Evolutionary conservation across 2,113 vertebrate species (phyloP), one percentile per base, ranked within the genome.

Genomic region (Hucho hucho): DNA sequence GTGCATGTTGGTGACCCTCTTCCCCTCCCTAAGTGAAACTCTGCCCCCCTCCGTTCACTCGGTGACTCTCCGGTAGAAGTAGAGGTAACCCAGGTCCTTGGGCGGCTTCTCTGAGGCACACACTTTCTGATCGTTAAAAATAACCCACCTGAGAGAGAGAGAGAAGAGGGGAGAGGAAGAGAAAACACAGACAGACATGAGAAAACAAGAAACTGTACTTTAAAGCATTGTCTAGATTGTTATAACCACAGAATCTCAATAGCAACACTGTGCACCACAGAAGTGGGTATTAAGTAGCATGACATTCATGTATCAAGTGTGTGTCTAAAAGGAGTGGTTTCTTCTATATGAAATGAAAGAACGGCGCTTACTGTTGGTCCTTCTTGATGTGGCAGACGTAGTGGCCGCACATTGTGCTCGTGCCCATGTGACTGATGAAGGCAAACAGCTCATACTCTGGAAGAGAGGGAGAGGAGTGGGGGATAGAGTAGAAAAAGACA

Each of bases 371-470:
- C 97, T 97, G 96, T 84, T 96, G 96, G 56, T 98, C 96, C 88
- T 99, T 99, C 92, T 97, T 98, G 93, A 99, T 98, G 90, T 99
- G 98, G 90, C 97, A 98, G 85, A 99, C 98, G 0, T 99, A 99
- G 91, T 99, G 97, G 74, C 98, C 98, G 46, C 98, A 99, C 97
- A 99, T 99, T 68, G 98, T 99, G 0, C 97, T 99, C 4, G 97
- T 96, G 83, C 97, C 98, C 98, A 99, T 99, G 93, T 99, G 98
- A 87, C 98, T 99, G 92, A 99, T 95, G 91, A 99, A 98, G 63
- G 98, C 97, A 91, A 99, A 98, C 70, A 99, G 93, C 92, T 97
- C 96, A 76, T 99, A 99, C 73, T 97, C 98, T 99, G 89, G 25
- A 78, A 0, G 68, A 79, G 75, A 29, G 26, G 71, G 64, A 66